Evolutionary conservation across 2,113 vertebrate species (phyloP), one percentile per base, ranked within the genome.

Genomic region (Delphinus delphis): DNA sequence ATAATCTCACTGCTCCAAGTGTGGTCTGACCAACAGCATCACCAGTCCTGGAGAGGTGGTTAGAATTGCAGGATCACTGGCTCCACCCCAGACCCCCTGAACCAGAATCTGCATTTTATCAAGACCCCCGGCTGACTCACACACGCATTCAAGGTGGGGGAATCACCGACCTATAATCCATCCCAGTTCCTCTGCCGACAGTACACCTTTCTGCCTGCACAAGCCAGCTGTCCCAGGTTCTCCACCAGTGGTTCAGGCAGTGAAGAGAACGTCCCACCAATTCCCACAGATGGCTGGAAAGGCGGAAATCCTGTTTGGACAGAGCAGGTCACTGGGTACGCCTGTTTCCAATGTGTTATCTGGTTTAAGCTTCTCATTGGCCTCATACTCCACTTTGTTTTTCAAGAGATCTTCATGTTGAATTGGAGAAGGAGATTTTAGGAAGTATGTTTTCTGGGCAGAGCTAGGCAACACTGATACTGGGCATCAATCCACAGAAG

Each of bases 401-500:
- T 83, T 55, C 47, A 55, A 84, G 65, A 94, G 20, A 67, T 44
- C 62, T 83, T 62, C 55, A 82, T 1, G 8, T 31, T 92, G 67
- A 79, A 77, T 10, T 86, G 81, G 5, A 50, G 97, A 82, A 50
- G 76, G 44, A 74, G 33, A 81, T 17, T 1, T n/a, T n/a, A 73
- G 79, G 86, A 86, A 76, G 36, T 53, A 3, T 44, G 86, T 95
- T 38, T 81, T 38, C 50, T 0, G 8, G 41, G 44, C 47, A 85
- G 80, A 67, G 44, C 62, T 55, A 53, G 83, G 60, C 83, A 73
- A 83, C 41, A 44, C 17, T 63, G 26, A 70, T 11, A 38, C 0
- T 70, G 23, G 96, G 93, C 76, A 63, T 25, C 95, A 89, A 87
- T 28, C 73, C 93, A 85, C 33, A 31, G 84, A 97, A 86, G 25